These are phyloP conservation scores for Rhagium mordax DNA, from an alignment of 2,888 invertebrate species.

Conservation along the genomic window DNA sequence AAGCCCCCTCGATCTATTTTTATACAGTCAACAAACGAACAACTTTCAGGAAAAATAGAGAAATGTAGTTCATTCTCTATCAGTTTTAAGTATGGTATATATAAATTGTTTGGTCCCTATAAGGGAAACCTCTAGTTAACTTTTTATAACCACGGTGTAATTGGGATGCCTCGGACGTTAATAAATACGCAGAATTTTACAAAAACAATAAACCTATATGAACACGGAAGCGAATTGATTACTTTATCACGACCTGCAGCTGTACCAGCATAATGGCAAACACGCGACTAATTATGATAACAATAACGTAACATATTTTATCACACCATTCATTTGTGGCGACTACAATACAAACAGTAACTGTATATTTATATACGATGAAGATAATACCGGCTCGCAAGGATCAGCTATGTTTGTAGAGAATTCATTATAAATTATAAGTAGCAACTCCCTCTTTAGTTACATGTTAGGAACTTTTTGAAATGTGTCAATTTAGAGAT, in stretches of 20 bases:
- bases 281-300: slow-evolving; percentile 53
- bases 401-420: background rate
- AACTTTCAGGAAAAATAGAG: too few relatives aligned
- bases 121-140: too few relatives aligned
- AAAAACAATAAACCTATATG: slow-evolving; percentile 32
- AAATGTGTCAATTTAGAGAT: too few relatives aligned
- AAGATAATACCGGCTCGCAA: background rate
- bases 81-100: too few relatives aligned
- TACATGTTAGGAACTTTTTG: background rate
- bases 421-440: background rate
- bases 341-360: slow-evolving; percentile 2
- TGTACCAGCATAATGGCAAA: slow-evolving; percentile 48
- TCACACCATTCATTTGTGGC: background rate
- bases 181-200: background rate
- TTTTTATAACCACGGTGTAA: background rate
- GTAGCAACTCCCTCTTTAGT: background rate
- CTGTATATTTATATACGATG: background rate
- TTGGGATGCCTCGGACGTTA: background rate
- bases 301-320: slow-evolving; percentile 1
- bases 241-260: slow-evolving; percentile 47
- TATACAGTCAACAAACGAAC: too few relatives aligned
- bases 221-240: slow-evolving; percentile 46
- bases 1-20: too few relatives aligned
- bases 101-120: too few relatives aligned
- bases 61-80: too few relatives aligned